phyloP scores from a whole-genome alignment of 30 jellyfish, hydroid and myxozoan genomes.

The Hydractinia echinata region DNA sequence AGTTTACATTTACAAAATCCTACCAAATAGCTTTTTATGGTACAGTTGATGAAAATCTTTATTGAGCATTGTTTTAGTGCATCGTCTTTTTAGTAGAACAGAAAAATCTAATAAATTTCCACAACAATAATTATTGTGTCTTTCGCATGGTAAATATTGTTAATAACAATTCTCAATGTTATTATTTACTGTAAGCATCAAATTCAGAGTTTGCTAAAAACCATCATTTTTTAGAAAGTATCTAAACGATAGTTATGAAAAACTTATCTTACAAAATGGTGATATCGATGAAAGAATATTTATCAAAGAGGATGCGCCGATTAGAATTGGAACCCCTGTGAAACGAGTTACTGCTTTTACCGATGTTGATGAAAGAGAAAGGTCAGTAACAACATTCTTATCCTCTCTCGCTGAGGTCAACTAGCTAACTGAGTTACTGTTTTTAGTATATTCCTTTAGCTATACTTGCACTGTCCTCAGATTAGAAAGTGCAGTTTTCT shows the following conservation, averaged over 20 bases:
- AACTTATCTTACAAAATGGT: slow-evolving; percentile 57
- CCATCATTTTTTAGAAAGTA: slow-evolving; percentile 43
- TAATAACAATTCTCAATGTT: background rate
- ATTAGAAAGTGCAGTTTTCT: too few relatives aligned
- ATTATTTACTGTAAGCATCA: background rate
- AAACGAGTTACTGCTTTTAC: slow-evolving; percentile 35
- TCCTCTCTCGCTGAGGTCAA: too few relatives aligned
- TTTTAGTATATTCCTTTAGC: too few relatives aligned
- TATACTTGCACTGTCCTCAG: too few relatives aligned
- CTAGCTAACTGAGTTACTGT: too few relatives aligned
- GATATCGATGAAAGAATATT: slow-evolving; percentile 83
- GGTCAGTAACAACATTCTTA: slow-evolving; percentile 25
- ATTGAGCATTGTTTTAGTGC: too few relatives aligned
- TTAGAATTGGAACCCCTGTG: slow-evolving; percentile 69
- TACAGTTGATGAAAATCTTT: too few relatives aligned
- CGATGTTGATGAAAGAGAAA: slow-evolving; percentile 55
- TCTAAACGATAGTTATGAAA: slow-evolving; percentile 64
- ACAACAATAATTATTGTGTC: background rate
- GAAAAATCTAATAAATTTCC: too few relatives aligned
- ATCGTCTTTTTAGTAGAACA: too few relatives aligned
- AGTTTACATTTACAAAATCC: too few relatives aligned
- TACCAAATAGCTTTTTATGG: too few relatives aligned
- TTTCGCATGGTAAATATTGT: background rate
- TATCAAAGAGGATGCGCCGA: slow-evolving; percentile 55
- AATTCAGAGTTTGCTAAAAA: too few relatives aligned